These are phyloP conservation scores for Nemotelus nigrinus DNA, from an alignment of 2,888 invertebrate genomes.

Conservation along the genomic window DNA sequence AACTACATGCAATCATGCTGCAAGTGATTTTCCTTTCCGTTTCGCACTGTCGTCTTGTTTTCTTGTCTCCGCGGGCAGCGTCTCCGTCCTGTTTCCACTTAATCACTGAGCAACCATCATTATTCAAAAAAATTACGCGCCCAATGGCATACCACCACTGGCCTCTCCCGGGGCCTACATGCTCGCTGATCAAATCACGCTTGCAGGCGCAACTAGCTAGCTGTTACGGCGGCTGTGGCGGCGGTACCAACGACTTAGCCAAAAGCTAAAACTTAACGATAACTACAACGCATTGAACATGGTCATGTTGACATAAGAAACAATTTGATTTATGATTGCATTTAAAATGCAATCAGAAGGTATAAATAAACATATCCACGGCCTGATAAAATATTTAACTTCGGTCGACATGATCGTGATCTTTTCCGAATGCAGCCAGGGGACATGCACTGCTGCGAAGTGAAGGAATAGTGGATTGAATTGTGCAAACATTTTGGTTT, in stretches of 20 bases:
- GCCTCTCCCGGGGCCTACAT: too few relatives aligned
- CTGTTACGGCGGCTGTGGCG: background rate
- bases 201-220: background rate
- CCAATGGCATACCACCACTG: background rate
- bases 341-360: conserved; percentile 42
- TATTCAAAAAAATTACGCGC: background rate
- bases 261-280: conserved; percentile 35
- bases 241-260: background rate
- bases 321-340: conserved; percentile 46
- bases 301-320: conserved; percentile 41
- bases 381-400: conserved; percentile 43
- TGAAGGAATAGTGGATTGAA: background rate
- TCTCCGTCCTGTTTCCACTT: background rate
- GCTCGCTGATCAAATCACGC: too few relatives aligned
- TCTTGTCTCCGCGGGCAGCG: background rate
- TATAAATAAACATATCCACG: conserved; percentile 45
- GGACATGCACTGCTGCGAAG: background rate
- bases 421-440: background rate
- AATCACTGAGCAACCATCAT: background rate
- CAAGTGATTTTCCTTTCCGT: background rate
- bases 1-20: background rate
- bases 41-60: background rate
- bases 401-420: conserved; percentile 35
- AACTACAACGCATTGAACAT: conserved; percentile 40
- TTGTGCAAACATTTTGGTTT: too few relatives aligned